Evolutionary conservation across 1,140 invertebrate species (phyloP), one percentile per base, ranked within the genome.

Genomic region (Zaprionus inermis): DNA sequence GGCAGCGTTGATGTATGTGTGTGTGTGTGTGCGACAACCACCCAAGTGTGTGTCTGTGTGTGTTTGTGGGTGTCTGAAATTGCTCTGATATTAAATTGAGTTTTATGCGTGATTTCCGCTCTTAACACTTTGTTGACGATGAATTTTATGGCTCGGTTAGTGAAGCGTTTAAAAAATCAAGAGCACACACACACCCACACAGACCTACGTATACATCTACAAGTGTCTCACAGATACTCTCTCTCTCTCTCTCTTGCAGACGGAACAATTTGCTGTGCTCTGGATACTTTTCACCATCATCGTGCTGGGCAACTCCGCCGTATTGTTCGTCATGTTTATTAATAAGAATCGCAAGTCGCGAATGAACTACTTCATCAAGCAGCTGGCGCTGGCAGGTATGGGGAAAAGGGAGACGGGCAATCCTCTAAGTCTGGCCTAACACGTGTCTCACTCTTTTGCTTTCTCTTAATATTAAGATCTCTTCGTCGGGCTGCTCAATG

Each of bases 351-450:
- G 97, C 80, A 98, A 98, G 92, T 98, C 97, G 12, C 93, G 98
- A 20, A 99, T 99, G 97, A 98, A 98, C 90, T 98, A 98, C 93
- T 98, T 99, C 93, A 98, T 99, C 77, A 97, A 97, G 94, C 97
- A 99, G 90, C 93, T 99, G 16, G 98, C 98, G 5, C 94, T 98
- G 68, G 97, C 97, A 93, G 98, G 98, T 97, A n/a, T n/a, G n/a
- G n/a, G 7, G 16, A 20, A 20, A 46, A 46, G 14, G 14, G n/a
- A 49, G 44, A 0, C 1, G 24, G 3, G 24, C 24, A 28, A 49
- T 9, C 16, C 18, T 9, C 1, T 9, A 54, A 24, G 16, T 32
- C 7, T 16, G 16, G 2, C 10, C 30, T 32, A 18, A 41, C 5
- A 18, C 22, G 0, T 52, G 28, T 14, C 5, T 3, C 30, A 22